Percentiles rank a stretch among this genome's conserved stretches.
Conservation (phyloP, 2,888 invertebrate species). For the Synergus laeviventris region DNA sequence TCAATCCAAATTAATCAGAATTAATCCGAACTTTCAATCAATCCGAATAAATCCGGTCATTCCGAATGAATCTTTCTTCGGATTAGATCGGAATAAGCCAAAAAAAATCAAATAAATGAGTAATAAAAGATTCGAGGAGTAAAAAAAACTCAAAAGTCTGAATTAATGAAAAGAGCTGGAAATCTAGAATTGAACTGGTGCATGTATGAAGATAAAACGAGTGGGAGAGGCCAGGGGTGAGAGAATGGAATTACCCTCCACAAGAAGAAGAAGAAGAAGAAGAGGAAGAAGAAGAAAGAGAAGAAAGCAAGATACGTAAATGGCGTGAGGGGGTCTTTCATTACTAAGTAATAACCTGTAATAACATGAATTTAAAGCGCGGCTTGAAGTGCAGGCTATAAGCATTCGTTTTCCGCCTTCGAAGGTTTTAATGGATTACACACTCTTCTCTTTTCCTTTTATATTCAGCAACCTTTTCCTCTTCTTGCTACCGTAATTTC, state of each 20-base stretch:
- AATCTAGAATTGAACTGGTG: neutral
- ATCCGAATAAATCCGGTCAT: too few relatives aligned
- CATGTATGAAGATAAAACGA: neutral
- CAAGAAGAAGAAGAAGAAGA: constrained; percentile 30
- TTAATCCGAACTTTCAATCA: too few relatives aligned
- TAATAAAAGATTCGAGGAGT: neutral
- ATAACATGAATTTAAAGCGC: constrained; percentile 70
- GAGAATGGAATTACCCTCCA: constrained; percentile 19
- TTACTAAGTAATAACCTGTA: constrained; percentile 70
- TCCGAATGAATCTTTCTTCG: too few relatives aligned
- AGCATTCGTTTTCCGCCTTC: constrained; percentile 68
- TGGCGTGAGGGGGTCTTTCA: constrained; percentile 65
- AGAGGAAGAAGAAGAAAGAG: constrained; percentile 34
- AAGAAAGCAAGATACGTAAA: constrained; percentile 58
- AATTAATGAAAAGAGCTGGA: neutral
- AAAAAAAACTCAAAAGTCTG: neutral
- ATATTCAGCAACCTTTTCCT: constrained; percentile 44
- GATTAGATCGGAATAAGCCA: too few relatives aligned
- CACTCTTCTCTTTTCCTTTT: constrained; percentile 51
- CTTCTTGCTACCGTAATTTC: constrained; percentile 44
- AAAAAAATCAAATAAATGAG: too few relatives aligned
- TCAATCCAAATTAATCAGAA: too few relatives aligned
- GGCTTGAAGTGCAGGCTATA: constrained; percentile 62
- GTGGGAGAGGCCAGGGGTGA: constrained; percentile 2
- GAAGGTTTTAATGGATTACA: constrained; percentile 69